Conservation (phyloP, 1,140 invertebrate species). For the Neodiprion pinetum region DNA sequence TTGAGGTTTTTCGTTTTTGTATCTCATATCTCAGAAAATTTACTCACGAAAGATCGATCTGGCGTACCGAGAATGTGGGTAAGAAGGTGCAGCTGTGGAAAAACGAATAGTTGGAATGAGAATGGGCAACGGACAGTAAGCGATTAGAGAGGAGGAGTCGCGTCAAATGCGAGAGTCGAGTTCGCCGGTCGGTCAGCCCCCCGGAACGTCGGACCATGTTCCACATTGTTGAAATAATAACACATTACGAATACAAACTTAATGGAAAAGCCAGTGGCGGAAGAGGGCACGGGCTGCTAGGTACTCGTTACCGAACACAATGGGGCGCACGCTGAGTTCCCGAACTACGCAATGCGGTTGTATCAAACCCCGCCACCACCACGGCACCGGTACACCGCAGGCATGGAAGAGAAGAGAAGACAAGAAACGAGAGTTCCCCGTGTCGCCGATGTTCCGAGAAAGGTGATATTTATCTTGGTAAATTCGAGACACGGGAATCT, state of each 20-base stretch:
- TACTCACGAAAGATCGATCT: too few species aligned
- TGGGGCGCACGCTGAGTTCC: not conserved
- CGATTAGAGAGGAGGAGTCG: too few species aligned
- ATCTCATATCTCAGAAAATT: too few species aligned
- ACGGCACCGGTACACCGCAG: not conserved
- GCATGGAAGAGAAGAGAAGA: too few species aligned
- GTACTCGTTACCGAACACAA: not conserved
- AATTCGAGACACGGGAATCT: conserved; percentile 7
- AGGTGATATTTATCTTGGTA: conserved; percentile 1
- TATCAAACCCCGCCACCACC: not conserved
- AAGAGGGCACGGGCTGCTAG: not conserved
- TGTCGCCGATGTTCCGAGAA: conserved; percentile 4
- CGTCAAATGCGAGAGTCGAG: too few species aligned
- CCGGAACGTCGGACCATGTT: not conserved
- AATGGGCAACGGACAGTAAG: too few species aligned
- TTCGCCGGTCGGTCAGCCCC: not conserved
- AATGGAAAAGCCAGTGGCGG: not conserved
- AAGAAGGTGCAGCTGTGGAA: too few species aligned
- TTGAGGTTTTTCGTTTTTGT: too few species aligned
- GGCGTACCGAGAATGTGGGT: too few species aligned
- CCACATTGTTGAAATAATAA: conserved; percentile 1
- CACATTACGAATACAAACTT: not conserved
- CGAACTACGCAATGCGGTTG: not conserved
- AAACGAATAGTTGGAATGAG: too few species aligned
- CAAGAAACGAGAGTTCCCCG: not conserved